Evolutionary conservation across 2,888 invertebrate genomes (phyloP), one percentile per base, ranked within the genome.

Genomic region (Nephrotoma appendiculata): DNA sequence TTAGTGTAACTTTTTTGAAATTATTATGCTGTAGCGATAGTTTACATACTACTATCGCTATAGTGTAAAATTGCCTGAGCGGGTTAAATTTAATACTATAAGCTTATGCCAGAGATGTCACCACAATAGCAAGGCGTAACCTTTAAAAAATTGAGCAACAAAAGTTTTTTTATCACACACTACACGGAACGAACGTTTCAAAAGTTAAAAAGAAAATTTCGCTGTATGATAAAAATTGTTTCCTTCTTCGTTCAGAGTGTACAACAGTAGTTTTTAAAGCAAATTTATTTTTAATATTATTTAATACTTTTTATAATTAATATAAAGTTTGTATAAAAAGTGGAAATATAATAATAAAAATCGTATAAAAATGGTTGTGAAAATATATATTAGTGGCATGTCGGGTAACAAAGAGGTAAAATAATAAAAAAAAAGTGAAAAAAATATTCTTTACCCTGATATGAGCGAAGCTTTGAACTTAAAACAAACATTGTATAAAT

Each of bases 351-450:
- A 19, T 19, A 19, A 19, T 1, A 19, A 45, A 83, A 9, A 48
- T 41, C 48, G 42, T 48, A 86, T 41, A 87, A 90, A 90, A 92
- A 98, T 98, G 97, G 97, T 96, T 92, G 95, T 98, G 90, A 97
- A 97, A 94, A 95, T 98, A 89, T 98, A 96, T 92, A 93, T 97
- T 91, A 97, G 97, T 92, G 97, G 97, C 90, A 97, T 97, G 93
- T 97, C 97, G 90, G 97, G 97, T 90, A 97, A 97, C 92, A 97
- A 98, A 93, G 97, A 98, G 96, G 97, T 97, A 93, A 94, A 84
- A 42, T 42, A 84, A 84, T 84, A 84, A 42, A n/a, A 84, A 84
- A 84, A 84, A 42, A 42, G 71, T 71, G 19, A 15, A 84, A 48
- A n/a, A 83, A 83, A 9, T n/a, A 6, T 42, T 71, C 31, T 71